These are phyloP conservation scores for Rambutsinella grinnellia DNA, from an alignment of 2,888 invertebrate species.

Conservation along the genomic window DNA sequence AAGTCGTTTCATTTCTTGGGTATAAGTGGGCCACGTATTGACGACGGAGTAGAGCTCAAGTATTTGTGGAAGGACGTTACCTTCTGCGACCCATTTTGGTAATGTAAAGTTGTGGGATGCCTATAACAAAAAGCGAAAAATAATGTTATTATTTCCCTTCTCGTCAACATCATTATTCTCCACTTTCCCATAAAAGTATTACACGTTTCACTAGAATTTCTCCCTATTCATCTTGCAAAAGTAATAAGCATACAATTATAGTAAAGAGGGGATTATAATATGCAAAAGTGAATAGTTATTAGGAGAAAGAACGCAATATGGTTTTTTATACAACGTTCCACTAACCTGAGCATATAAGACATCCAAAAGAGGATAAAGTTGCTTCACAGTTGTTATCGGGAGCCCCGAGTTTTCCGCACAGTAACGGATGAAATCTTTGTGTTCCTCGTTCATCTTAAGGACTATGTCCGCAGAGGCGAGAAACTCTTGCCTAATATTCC, in stretches of 20 bases:
- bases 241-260: too few species aligned
- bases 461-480: slow-evolving; percentile 72
- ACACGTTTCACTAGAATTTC: too few species aligned
- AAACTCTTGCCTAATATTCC: slow-evolving; percentile 73
- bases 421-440: slow-evolving; percentile 77
- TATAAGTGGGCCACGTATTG: slow-evolving; percentile 78
- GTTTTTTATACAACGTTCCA: too few species aligned
- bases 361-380: slow-evolving; percentile 68
- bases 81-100: slow-evolving; percentile 81
- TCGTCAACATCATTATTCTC: too few species aligned
- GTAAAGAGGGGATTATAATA: too few species aligned
- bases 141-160: too few species aligned
- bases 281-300: too few species aligned
- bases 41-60: slow-evolving; percentile 75
- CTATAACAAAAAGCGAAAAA: slow-evolving; percentile 68
- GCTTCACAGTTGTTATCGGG: slow-evolving; percentile 72
- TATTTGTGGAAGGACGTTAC: slow-evolving; percentile 76
- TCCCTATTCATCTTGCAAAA: too few species aligned
- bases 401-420: slow-evolving; percentile 76
- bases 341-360: slow-evolving; percentile 40
- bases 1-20: slow-evolving; percentile 78
- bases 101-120: slow-evolving; percentile 77
- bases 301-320: too few species aligned
- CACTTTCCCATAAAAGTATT: too few species aligned
- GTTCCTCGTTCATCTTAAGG: slow-evolving; percentile 73